Percentiles rank a stretch among this genome's conserved stretches.
phyloP scores from a whole-genome alignment of 2,797 vertebrate species.

The Rhynchonycteris naso region DNA sequence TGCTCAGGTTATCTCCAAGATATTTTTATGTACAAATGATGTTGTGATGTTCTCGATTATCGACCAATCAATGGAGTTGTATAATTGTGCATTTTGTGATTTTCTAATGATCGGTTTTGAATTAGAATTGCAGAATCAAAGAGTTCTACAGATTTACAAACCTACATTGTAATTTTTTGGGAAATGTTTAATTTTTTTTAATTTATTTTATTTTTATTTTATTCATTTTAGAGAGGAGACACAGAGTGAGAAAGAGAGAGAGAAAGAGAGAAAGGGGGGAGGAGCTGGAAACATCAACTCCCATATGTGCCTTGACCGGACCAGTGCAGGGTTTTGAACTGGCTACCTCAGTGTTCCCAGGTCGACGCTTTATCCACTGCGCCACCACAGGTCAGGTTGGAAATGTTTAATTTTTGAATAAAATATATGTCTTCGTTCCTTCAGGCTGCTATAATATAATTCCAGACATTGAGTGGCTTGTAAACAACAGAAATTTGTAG shows the following conservation, averaged over 20 bases:
- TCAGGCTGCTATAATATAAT: neutral
- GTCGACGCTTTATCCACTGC: too few species aligned
- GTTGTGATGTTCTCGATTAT: neutral
- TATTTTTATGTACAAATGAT: neutral
- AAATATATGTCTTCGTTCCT: neutral
- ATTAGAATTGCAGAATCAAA: neutral
- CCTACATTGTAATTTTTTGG: neutral
- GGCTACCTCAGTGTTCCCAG: too few species aligned
- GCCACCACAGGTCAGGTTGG: too few species aligned
- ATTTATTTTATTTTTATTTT: too few species aligned
- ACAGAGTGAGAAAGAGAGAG: too few species aligned
- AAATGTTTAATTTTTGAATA: slow-evolving; percentile 22
- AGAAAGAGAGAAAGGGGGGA: too few species aligned
- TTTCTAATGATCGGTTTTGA: neutral
- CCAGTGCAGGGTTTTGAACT: too few species aligned
- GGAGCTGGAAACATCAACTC: too few species aligned
- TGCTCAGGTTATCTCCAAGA: neutral
- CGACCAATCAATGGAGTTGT: neutral
- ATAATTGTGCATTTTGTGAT: neutral
- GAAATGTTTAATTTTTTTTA: slow-evolving; percentile 19
- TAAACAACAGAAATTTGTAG: neutral
- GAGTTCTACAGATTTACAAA: slow-evolving; percentile 10
- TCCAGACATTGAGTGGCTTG: neutral
- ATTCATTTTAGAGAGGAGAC: too few species aligned
- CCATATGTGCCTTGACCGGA: too few species aligned